Evolutionary conservation across 2,888 invertebrate species (phyloP).

Genomic region (Dynastes grantii): DNA sequence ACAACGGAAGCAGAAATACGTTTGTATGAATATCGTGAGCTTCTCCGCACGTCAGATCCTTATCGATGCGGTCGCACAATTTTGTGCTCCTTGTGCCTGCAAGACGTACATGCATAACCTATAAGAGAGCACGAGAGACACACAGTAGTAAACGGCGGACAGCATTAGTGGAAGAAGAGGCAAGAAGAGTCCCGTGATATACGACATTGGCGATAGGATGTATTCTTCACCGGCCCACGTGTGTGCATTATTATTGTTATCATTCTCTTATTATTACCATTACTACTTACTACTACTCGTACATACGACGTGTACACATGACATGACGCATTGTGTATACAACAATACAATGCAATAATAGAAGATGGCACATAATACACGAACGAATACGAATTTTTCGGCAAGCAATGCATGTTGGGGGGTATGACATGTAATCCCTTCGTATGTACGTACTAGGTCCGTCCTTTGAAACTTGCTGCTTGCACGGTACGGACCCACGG

Average conservation of each 20-base stretch:
- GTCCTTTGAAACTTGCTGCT: conserved; percentile 28
- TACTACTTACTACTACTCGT: background rate
- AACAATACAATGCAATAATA: background rate
- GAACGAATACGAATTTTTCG: background rate
- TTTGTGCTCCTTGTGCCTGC: conserved; percentile 16
- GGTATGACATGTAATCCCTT: background rate
- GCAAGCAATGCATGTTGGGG: conserved; percentile 9
- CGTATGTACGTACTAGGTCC: too few species aligned
- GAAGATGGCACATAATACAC: background rate
- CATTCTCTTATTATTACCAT: too few species aligned
- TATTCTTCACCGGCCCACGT: conserved; percentile 53
- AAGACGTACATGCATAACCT: background rate
- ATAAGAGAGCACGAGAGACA: background rate
- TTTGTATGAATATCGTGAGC: conserved; percentile 25
- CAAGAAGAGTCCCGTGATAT: conserved; percentile 46
- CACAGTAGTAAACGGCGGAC: conserved; percentile 1
- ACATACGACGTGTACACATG: too few species aligned
- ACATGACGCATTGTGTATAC: too few species aligned
- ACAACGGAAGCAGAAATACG: conserved; percentile 48
- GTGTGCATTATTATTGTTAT: conserved; percentile 2
- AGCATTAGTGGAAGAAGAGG: background rate
- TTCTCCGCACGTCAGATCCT: conserved; percentile 38
- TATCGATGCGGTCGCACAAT: conserved; percentile 44
- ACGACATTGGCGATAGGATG: conserved; percentile 52
- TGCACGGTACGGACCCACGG: conserved; percentile 54